These are phyloP conservation scores for Apotomis betuletana DNA, from an alignment of 2,888 invertebrate species.

Conservation along the genomic window DNA sequence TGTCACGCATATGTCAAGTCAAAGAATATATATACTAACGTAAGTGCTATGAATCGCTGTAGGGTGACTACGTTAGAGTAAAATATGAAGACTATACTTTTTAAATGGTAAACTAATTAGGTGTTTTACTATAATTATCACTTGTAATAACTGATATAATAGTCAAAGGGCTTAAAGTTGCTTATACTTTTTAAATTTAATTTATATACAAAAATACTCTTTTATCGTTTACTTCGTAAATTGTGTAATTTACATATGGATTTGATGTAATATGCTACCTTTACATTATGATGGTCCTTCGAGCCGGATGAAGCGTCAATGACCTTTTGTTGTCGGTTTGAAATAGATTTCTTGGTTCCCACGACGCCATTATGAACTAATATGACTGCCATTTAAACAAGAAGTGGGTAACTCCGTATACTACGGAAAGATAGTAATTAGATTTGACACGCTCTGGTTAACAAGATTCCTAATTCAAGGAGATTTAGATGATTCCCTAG, in stretches of 20 bases:
- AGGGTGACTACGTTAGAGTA: too few species aligned
- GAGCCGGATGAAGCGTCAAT: constrained; percentile 1
- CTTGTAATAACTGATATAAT: too few species aligned
- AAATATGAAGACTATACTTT: too few species aligned
- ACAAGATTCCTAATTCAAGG: constrained; percentile 21
- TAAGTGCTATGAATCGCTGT: too few species aligned
- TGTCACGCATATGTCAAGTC: too few species aligned
- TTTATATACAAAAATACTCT: too few species aligned
- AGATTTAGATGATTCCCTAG: constrained; percentile 1
- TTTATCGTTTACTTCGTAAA: too few species aligned
- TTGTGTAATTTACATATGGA: neutral
- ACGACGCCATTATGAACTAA: constrained; percentile 15
- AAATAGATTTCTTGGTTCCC: constrained; percentile 5
- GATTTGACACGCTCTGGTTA: constrained; percentile 23
- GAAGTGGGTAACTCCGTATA: constrained; percentile 13
- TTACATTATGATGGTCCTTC: neutral
- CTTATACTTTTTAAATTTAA: too few species aligned
- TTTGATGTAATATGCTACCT: neutral
- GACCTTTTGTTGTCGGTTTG: constrained; percentile 11
- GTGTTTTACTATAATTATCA: too few species aligned
- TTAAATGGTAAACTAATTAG: too few species aligned
- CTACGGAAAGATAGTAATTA: neutral
- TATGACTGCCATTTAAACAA: constrained; percentile 6
- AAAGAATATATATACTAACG: too few species aligned
- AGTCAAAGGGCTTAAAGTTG: too few species aligned